These are phyloP conservation scores for Rhagologus leucostigma DNA, from an alignment of 2,113 vertebrate genomes.

Conservation along the genomic window DNA sequence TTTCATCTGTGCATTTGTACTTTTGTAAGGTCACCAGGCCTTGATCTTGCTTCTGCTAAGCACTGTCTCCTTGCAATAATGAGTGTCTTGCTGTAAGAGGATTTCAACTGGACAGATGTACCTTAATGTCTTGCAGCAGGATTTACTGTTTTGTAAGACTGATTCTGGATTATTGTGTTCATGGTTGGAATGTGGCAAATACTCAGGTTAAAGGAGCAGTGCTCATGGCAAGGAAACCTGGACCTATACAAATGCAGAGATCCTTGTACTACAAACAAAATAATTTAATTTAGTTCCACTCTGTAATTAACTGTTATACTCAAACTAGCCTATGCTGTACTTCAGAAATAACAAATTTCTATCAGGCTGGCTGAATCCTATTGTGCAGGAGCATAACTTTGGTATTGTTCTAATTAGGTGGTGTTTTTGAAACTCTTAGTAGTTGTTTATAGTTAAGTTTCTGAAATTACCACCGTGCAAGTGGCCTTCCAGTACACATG, in stretches of 20 bases:
- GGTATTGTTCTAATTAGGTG: background rate
- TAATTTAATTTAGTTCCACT: background rate
- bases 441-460: background rate
- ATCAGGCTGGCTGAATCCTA: background rate
- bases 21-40: constrained; percentile 1
- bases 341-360: background rate
- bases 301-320: background rate
- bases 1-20: background rate
- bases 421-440: background rate
- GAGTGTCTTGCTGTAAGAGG: constrained; percentile 48
- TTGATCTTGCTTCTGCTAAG: constrained; percentile 37
- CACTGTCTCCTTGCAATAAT: background rate
- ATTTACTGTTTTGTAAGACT: constrained; percentile 48
- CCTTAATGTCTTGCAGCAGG: constrained; percentile 51
- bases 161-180: constrained; percentile 20
- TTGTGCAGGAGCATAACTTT: background rate
- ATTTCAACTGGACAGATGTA: constrained; percentile 57
- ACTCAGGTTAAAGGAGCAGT: background rate
- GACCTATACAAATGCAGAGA: background rate
- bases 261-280: background rate
- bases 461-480: background rate
- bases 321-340: background rate
- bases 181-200: background rate
- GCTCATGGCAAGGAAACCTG: background rate
- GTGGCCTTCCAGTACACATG: background rate